Conservation (phyloP, 2,888 invertebrate genomes). For the Macrosoma leucophasiata region DNA sequence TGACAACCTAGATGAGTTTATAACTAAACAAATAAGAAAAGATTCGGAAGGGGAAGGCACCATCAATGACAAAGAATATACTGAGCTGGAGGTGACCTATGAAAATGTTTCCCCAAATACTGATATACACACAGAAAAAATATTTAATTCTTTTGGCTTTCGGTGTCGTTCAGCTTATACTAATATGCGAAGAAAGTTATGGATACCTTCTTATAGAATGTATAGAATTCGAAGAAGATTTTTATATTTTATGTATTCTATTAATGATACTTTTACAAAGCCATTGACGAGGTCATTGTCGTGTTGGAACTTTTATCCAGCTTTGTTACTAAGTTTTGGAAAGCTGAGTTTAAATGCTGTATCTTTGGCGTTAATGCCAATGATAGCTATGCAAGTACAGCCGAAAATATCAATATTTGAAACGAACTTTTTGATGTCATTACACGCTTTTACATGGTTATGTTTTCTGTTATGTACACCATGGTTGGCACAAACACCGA, state of each 20-base stretch:
- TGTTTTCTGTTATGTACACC: slow-evolving; percentile 62
- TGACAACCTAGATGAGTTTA: slow-evolving; percentile 67
- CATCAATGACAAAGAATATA: slow-evolving; percentile 43
- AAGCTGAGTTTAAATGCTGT: slow-evolving; percentile 54
- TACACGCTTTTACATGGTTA: slow-evolving; percentile 67
- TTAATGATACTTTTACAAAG: slow-evolving; percentile 63
- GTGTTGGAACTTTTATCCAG: slow-evolving; percentile 66
- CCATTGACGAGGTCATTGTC: slow-evolving; percentile 62
- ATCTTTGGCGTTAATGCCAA: slow-evolving; percentile 48
- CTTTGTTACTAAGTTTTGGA: slow-evolving; percentile 51
- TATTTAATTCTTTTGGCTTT: slow-evolving; percentile 63
- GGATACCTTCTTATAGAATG: slow-evolving; percentile 62
- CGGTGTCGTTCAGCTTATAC: slow-evolving; percentile 58
- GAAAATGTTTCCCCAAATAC: slow-evolving; percentile 61
- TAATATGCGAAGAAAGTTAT: slow-evolving; percentile 49
- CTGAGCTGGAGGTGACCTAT: slow-evolving; percentile 59
- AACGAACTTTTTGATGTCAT: slow-evolving; percentile 57
- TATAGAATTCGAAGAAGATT: slow-evolving; percentile 55
- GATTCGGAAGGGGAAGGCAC: slow-evolving; percentile 47
- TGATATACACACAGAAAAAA: slow-evolving; percentile 59
- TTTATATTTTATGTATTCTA: slow-evolving; percentile 47
- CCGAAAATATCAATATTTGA: slow-evolving; percentile 55
- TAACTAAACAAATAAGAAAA: slow-evolving; percentile 56
- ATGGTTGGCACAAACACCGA: slow-evolving; percentile 61
- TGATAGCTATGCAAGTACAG: slow-evolving; percentile 51